Evolutionary conservation across 2,113 vertebrate species (phyloP).

Genomic region (Agapornis roseicollis): DNA sequence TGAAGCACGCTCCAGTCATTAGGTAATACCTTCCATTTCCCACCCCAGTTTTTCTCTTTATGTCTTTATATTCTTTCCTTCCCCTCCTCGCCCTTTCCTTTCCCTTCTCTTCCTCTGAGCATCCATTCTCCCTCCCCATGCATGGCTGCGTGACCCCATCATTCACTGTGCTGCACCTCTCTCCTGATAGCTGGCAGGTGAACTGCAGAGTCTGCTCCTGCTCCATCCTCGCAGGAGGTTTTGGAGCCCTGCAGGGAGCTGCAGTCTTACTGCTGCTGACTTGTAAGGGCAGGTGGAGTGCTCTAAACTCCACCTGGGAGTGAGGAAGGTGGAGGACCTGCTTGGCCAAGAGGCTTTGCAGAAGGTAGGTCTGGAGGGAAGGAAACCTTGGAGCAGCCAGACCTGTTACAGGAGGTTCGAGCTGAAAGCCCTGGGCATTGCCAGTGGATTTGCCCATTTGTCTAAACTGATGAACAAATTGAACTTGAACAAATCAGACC

Average conservation of each 20-base stretch:
- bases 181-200: background rate
- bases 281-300: background rate
- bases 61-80: background rate
- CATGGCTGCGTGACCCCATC: accelerated
- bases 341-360: background rate
- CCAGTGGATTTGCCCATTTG: background rate
- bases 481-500: background rate
- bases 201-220: background rate
- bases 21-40: background rate
- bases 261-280: background rate
- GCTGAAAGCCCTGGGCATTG: background rate
- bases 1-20: background rate
- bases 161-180: background rate
- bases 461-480: background rate
- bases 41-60: background rate
- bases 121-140: background rate
- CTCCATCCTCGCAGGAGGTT: background rate
- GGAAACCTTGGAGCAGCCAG: background rate
- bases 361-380: background rate
- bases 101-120: background rate
- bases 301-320: background rate
- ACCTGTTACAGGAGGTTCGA: background rate
- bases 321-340: background rate
- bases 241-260: constrained; percentile 25
- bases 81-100: background rate